Percentiles rank a stretch among this genome's conserved stretches.
Evolutionary conservation across 2,888 invertebrate genomes (phyloP).

Genomic region (Uloborus plumipes): DNA sequence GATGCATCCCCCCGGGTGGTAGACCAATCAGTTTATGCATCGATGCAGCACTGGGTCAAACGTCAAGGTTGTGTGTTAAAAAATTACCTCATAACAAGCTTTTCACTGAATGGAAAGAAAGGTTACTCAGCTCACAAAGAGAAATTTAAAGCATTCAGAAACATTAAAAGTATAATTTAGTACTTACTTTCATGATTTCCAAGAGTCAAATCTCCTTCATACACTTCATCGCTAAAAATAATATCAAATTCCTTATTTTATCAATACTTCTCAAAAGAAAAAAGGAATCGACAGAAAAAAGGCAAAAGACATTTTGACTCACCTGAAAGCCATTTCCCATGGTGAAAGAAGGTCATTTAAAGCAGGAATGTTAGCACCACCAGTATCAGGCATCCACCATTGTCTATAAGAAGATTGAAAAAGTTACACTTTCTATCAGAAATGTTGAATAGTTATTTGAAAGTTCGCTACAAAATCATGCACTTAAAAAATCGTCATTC

Average conservation of each 20-base stretch:
- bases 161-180: neutral
- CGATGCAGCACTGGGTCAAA: no score
- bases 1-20: no score
- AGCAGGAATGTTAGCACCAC: conserved; percentile 93
- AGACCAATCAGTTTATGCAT: no score
- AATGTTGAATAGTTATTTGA: neutral
- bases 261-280: neutral
- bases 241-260: conserved; percentile 36
- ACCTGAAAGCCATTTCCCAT: conserved; percentile 89
- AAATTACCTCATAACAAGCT: no score
- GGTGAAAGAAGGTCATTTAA: conserved; percentile 88
- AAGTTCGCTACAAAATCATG: neutral
- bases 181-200: conserved; percentile 82
- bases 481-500: neutral
- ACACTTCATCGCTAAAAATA: conserved; percentile 72
- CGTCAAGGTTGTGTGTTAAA: no score
- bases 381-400: conserved; percentile 91
- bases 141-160: no score
- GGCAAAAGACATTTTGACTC: conserved; percentile 78
- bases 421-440: neutral
- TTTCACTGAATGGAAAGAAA: no score
- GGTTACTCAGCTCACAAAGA: no score
- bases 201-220: conserved; percentile 86
- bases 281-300: neutral
- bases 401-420: conserved; percentile 68